Evolutionary conservation across 2,113 vertebrate genomes (phyloP).

Genomic region (Aspiorhynchus laticeps): DNA sequence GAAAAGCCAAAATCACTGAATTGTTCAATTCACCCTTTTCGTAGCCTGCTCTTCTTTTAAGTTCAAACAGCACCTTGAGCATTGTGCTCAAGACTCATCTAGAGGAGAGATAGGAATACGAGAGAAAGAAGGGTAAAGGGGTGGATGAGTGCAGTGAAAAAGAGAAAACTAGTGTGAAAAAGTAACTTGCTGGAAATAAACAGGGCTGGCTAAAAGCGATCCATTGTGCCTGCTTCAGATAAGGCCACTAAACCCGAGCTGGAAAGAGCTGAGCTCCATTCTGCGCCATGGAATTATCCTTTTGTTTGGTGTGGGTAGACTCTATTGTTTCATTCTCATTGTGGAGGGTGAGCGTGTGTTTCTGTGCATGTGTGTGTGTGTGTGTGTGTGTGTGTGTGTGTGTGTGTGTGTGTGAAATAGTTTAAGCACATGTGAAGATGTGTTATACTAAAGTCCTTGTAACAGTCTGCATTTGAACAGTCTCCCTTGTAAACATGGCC

Average conservation of each 20-base stretch:
- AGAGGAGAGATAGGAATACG: neutral
- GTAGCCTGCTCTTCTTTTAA: neutral
- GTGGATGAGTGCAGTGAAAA: constrained; percentile 52
- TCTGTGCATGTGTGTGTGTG: constrained; percentile 35
- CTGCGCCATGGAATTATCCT: constrained; percentile 79
- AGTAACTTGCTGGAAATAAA: constrained; percentile 76
- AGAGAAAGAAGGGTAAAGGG: constrained; percentile 28
- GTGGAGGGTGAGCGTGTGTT: constrained; percentile 43
- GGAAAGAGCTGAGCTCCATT: constrained; percentile 75
- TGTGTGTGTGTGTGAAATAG: constrained; percentile 39
- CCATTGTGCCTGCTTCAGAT: constrained; percentile 80
- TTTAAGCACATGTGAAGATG: constrained; percentile 61
- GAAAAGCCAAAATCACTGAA: neutral
- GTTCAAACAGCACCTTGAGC: constrained; percentile 3
- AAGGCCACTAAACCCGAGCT: constrained; percentile 77
- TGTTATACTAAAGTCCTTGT: constrained; percentile 40
- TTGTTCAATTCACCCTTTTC: neutral
- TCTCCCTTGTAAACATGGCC: constrained; percentile 37
- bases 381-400: constrained; percentile 40
- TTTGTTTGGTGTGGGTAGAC: constrained; percentile 73
- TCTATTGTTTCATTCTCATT: constrained; percentile 75
- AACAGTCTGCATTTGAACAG: constrained; percentile 6
- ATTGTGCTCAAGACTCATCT: constrained; percentile 14
- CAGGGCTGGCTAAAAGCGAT: constrained; percentile 76
- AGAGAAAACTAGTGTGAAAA: constrained; percentile 61